Evolutionary conservation across 2,797 vertebrate genomes (phyloP).

Genomic region (Spinibarbus caldwelli): DNA sequence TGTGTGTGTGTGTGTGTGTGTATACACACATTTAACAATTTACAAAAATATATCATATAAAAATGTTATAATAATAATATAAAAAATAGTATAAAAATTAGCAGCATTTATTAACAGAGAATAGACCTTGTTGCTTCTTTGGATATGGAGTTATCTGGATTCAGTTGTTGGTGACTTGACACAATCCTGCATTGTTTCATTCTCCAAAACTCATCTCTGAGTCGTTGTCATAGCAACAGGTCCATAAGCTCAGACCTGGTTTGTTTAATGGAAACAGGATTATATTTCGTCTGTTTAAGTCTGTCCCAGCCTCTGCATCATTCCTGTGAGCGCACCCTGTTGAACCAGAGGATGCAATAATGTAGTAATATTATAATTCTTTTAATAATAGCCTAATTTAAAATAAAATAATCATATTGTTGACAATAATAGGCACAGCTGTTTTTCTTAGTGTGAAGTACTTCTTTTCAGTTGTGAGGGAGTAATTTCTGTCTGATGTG

Average conservation of each 20-base stretch:
- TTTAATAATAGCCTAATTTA: conserved; percentile 4
- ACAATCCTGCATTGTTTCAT: conserved; percentile 16
- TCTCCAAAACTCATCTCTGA: conserved; percentile 10
- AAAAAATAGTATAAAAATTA: too few species aligned
- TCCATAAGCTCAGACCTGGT: conserved; percentile 20
- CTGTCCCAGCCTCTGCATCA: background rate
- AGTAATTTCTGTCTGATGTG: background rate
- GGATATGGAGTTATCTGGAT: background rate
- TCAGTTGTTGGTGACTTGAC: background rate
- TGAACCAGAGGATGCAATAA: background rate
- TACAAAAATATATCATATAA: too few species aligned
- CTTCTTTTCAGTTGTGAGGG: background rate
- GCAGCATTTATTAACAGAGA: background rate
- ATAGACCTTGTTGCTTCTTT: background rate
- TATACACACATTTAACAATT: too few species aligned
- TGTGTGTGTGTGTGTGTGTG: too few species aligned
- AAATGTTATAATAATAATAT: background rate
- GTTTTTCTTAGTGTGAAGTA: background rate
- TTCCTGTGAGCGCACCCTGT: background rate
- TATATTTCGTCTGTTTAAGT: background rate
- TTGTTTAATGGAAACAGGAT: conserved; percentile 20
- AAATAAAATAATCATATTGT: background rate
- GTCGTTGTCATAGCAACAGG: conserved; percentile 32
- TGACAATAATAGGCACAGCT: background rate
- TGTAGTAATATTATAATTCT: background rate